Conservation (phyloP, 2,888 invertebrate genomes). For the Hipparchia sbordonii region DNA sequence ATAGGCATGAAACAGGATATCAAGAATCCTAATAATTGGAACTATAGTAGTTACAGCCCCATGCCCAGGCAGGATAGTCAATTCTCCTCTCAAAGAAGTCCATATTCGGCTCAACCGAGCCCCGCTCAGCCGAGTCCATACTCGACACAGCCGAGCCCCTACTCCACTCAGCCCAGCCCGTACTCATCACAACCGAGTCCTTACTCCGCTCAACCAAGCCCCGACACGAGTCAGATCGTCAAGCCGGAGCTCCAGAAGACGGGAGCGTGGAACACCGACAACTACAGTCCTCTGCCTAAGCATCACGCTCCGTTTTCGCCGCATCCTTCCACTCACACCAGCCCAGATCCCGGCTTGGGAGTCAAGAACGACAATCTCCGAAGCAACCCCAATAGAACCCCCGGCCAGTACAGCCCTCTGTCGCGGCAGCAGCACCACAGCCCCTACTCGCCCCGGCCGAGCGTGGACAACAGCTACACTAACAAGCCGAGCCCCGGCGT, state of each 20-base stretch:
- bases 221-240: constrained; percentile 76
- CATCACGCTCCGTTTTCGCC: constrained; percentile 76
- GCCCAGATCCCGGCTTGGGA: constrained; percentile 70
- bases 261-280: constrained; percentile 74
- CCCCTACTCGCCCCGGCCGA: constrained; percentile 73
- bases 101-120: constrained; percentile 76
- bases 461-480: constrained; percentile 63
- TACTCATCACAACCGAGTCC: constrained; percentile 76
- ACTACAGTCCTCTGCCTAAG: constrained; percentile 76
- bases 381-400: constrained; percentile 64
- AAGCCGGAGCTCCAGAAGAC: constrained; percentile 71
- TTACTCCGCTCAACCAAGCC: constrained; percentile 76
- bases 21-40: constrained; percentile 72
- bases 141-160: constrained; percentile 74
- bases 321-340: constrained; percentile 71
- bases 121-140: constrained; percentile 79
- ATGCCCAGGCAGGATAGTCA: constrained; percentile 75
- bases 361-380: constrained; percentile 63
- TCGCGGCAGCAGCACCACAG: constrained; percentile 74
- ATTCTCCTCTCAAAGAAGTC: constrained; percentile 75
- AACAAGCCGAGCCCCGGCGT: constrained; percentile 74
- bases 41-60: constrained; percentile 73
- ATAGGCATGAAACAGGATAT: constrained; percentile 64
- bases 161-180: constrained; percentile 76
- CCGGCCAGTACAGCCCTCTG: constrained; percentile 76